Conservation (phyloP, 2,888 invertebrate genomes). For the Tetranychus piercei region DNA sequence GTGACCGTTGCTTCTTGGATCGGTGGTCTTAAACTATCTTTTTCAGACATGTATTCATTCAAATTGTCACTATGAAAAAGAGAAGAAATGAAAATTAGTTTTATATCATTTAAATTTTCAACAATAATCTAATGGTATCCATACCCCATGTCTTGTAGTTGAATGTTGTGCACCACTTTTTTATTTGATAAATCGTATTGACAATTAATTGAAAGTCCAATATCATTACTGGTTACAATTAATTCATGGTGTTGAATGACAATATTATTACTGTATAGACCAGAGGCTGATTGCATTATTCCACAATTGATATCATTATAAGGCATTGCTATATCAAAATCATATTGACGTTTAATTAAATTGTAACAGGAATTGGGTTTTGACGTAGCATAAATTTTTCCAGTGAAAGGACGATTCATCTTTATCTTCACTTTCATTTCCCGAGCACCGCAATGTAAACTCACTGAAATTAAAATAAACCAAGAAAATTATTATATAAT, state of each 20-base stretch:
- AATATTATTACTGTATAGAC: conserved; percentile 72
- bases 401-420: conserved; percentile 76
- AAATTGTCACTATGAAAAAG: conserved; percentile 36
- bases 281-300: conserved; percentile 61
- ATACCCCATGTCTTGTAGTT: conserved; percentile 11
- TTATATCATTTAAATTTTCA: not conserved
- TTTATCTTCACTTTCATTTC: conserved; percentile 83
- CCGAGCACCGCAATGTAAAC: conserved; percentile 66
- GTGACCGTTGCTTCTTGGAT: conserved; percentile 50
- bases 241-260: conserved; percentile 81
- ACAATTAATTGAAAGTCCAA: conserved; percentile 77
- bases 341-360: conserved; percentile 65
- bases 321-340: conserved; percentile 76
- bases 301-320: conserved; percentile 82
- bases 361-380: conserved; percentile 78
- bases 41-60: conserved; percentile 4
- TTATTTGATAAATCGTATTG: conserved; percentile 85
- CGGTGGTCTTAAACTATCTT: not conserved
- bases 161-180: conserved; percentile 54
- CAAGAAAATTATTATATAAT: not conserved
- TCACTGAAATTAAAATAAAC: conserved; percentile 35
- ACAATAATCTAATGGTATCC: not conserved
- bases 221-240: conserved; percentile 79
- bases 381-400: conserved; percentile 83
- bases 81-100: not conserved